Percentiles rank a stretch among this genome's conserved stretches.
These are phyloP conservation scores for Tethya wilhelma DNA, from an alignment of 37 sponge, comb jelly and placozoan genomes.

Conservation along the genomic window DNA sequence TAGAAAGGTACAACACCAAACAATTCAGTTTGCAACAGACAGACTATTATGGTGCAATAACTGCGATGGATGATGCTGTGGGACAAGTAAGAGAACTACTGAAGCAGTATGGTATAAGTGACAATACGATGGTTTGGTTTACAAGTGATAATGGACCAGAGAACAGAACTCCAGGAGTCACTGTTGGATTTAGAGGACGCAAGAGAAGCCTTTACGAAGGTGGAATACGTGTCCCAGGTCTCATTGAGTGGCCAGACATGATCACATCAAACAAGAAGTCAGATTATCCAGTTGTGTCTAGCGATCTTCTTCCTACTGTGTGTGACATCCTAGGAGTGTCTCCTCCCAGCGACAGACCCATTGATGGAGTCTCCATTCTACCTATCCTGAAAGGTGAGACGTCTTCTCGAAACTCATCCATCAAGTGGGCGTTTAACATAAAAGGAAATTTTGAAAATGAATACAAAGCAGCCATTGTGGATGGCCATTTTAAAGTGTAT, in stretches of 20 bases:
- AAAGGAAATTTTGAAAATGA: constrained; percentile 45
- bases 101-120: constrained; percentile 19
- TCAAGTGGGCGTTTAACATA: constrained; percentile 52
- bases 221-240: constrained; percentile 64
- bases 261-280: constrained; percentile 32
- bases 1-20: constrained; percentile 11
- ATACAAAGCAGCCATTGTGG: constrained; percentile 47
- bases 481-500: constrained; percentile 34
- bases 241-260: constrained; percentile 72
- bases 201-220: constrained; percentile 58
- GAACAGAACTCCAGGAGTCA: constrained; percentile 40
- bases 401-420: constrained; percentile 28
- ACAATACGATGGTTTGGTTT: constrained; percentile 81
- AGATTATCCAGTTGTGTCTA: constrained; percentile 54
- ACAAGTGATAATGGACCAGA: constrained; percentile 73
- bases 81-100: constrained; percentile 48
- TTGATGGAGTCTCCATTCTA: constrained; percentile 68
- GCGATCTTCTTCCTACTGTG: constrained; percentile 63
- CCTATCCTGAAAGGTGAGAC: constrained; percentile 36
- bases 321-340: constrained; percentile 42
- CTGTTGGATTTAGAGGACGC: constrained; percentile 51
- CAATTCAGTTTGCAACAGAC: constrained; percentile 28
- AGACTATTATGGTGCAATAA: constrained; percentile 75
- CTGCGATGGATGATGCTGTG: constrained; percentile 67
- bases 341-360: constrained; percentile 41